phyloP scores from a whole-genome alignment of 92 coral and sea anemone species.

The Porites divaricata region DNA sequence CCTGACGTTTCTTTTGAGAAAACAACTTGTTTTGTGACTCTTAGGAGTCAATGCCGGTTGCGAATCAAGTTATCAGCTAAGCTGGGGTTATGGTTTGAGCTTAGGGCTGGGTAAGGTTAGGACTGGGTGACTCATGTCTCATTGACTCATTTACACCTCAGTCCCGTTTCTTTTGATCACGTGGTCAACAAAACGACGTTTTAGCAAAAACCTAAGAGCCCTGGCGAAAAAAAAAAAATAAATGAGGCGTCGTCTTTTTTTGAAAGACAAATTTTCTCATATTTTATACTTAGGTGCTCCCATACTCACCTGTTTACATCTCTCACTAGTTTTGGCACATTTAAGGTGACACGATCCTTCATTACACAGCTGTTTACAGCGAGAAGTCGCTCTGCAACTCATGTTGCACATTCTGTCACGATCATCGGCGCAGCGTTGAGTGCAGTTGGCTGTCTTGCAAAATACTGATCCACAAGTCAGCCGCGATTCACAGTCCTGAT shows the following conservation, averaged over 20 bases:
- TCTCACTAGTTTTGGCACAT: constrained; percentile 68
- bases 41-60: too few relatives aligned
- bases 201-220: too few relatives aligned
- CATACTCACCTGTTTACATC: constrained; percentile 60
- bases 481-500: constrained; percentile 17
- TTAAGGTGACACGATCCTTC: constrained; percentile 74
- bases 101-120: too few relatives aligned
- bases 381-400: constrained; percentile 67
- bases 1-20: too few relatives aligned
- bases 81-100: too few relatives aligned
- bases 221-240: not conserved
- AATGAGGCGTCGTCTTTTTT: constrained; percentile 1
- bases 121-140: too few relatives aligned
- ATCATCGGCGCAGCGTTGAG: constrained; percentile 71
- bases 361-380: constrained; percentile 78
- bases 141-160: too few relatives aligned
- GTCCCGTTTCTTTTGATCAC: too few relatives aligned
- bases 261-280: not conserved
- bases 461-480: constrained; percentile 38
- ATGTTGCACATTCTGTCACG: constrained; percentile 61
- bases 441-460: constrained; percentile 73
- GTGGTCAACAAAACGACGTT: too few relatives aligned
- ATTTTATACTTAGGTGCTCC: not conserved
- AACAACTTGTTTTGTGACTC: too few relatives aligned
- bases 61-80: too few relatives aligned